phyloP scores from a whole-genome alignment of 2,888 invertebrate genomes.

The Trachelus tabidus region DNA sequence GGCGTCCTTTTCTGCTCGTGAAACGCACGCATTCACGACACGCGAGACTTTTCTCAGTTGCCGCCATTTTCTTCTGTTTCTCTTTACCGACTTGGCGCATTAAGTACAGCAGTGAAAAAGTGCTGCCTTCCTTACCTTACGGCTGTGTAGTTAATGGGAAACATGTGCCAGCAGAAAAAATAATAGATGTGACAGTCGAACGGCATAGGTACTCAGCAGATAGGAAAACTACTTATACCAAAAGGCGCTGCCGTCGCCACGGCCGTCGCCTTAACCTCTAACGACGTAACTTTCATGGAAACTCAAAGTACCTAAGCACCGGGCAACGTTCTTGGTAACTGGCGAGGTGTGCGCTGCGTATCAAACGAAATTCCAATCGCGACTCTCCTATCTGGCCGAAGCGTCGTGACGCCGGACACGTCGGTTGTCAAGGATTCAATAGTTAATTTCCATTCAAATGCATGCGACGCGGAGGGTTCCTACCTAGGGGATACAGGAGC shows the following conservation, averaged over 20 bases:
- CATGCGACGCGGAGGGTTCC: conserved; percentile 23
- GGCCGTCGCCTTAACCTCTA: not conserved
- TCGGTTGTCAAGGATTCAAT: conserved; percentile 51
- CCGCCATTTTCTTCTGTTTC: conserved; percentile 19
- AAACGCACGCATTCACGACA: not conserved
- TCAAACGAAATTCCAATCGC: conserved; percentile 9
- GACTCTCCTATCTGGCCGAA: conserved; percentile 3
- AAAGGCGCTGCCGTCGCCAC: not conserved
- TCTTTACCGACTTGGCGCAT: conserved; percentile 3
- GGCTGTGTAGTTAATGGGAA: no score
- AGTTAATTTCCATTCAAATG: conserved; percentile 58
- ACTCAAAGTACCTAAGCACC: not conserved
- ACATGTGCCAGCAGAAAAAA: not conserved
- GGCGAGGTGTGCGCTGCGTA: conserved; percentile 18
- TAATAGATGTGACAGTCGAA: not conserved
- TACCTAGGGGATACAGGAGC: not conserved
- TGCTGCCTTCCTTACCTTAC: not conserved
- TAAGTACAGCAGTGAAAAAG: not conserved
- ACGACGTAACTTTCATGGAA: not conserved
- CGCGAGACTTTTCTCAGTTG: not conserved
- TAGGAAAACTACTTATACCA: not conserved
- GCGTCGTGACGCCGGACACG: conserved; percentile 37
- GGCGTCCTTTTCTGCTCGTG: conserved; percentile 27
- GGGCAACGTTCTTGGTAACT: conserved; percentile 19
- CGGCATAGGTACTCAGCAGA: not conserved